Conservation (phyloP, 2,888 invertebrate species). For the Cryptus viduatorius region DNA sequence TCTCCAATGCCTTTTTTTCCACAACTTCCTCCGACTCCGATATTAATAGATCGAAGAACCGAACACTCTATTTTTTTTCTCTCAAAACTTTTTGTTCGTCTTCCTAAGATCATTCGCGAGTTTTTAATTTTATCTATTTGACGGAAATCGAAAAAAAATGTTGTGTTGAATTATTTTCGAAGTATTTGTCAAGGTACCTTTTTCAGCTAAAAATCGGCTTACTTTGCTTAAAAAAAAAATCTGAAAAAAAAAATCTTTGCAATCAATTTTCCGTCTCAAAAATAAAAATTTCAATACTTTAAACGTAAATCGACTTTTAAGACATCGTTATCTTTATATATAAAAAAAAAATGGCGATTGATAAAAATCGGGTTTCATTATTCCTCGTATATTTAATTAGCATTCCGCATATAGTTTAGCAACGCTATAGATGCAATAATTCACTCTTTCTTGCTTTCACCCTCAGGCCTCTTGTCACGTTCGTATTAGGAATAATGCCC, state of each 20-base stretch:
- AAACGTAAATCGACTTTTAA: too few relatives aligned
- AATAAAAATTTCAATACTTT: too few relatives aligned
- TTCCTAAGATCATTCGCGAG: too few relatives aligned
- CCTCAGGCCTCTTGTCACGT: conserved; percentile 50
- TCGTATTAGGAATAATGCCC: conserved; percentile 59
- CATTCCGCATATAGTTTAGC: conserved; percentile 16
- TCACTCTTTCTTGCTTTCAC: conserved; percentile 52
- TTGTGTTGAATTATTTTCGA: neutral
- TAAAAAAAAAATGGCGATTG: neutral
- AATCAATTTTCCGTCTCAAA: too few relatives aligned
- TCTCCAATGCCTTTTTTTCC: conserved; percentile 17
- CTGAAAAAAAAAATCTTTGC: too few relatives aligned
- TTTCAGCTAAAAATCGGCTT: too few relatives aligned
- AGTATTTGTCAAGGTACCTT: too few relatives aligned
- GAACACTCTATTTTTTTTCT: neutral
- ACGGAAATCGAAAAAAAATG: neutral
- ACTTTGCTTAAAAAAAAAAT: too few relatives aligned
- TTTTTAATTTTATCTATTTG: too few relatives aligned
- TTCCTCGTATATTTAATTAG: conserved; percentile 28
- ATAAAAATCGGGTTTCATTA: neutral
- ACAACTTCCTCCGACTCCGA: conserved; percentile 37
- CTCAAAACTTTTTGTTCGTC: neutral
- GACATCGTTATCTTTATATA: too few relatives aligned
- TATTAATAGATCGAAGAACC: conserved; percentile 44
- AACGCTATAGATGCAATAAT: conserved; percentile 26